Evolutionary conservation across 2,113 vertebrate species (phyloP).

Genomic region (Semnornis frantzii): DNA sequence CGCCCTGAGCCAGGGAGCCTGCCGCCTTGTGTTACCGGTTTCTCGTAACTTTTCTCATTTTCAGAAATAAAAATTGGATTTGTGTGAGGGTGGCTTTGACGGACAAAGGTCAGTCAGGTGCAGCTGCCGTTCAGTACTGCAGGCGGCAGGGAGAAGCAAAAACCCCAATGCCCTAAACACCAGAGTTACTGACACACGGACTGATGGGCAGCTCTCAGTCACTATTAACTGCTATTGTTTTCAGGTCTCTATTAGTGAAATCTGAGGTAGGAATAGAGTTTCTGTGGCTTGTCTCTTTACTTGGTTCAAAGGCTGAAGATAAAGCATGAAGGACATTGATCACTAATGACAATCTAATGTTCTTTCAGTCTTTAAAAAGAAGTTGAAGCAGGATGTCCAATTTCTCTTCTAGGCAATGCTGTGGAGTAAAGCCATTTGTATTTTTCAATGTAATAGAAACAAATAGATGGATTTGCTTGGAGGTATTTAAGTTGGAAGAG

Average conservation of each 20-base stretch:
- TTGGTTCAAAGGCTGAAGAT: neutral
- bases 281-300: neutral
- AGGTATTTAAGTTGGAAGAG: neutral
- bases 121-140: neutral
- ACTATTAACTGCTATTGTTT: neutral
- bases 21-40: fast-evolving
- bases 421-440: neutral
- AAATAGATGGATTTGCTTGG: neutral
- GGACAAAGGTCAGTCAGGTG: neutral
- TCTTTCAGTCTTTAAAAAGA: neutral
- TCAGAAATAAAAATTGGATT: neutral
- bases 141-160: neutral
- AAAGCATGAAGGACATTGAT: neutral
- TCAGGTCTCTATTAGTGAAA: neutral
- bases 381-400: neutral
- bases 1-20: neutral
- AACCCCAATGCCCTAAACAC: neutral
- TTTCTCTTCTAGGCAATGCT: neutral
- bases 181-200: neutral
- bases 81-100: neutral
- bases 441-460: neutral
- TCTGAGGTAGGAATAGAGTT: neutral
- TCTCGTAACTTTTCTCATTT: fast-evolving
- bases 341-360: neutral
- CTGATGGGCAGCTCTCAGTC: neutral